phyloP scores from a whole-genome alignment of 2,113 vertebrate genomes.

The Leucopsar rothschildi region DNA sequence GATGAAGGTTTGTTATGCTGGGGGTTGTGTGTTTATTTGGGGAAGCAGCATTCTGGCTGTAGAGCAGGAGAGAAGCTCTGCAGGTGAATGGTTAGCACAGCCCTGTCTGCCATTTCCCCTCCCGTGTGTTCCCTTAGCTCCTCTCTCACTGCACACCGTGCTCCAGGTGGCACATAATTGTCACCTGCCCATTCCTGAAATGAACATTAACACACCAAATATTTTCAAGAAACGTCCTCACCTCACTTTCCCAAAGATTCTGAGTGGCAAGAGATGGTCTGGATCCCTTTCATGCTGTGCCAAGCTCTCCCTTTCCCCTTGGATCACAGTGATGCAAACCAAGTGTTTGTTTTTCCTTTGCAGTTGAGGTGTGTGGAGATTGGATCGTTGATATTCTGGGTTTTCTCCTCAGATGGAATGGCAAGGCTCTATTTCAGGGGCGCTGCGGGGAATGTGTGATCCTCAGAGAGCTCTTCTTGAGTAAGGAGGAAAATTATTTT shows the following conservation, averaged over 20 bases:
- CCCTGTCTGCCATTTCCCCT: not conserved
- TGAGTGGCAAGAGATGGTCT: not conserved
- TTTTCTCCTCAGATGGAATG: not conserved
- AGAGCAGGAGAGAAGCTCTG: not conserved
- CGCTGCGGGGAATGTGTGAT: not conserved
- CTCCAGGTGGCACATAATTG: rapidly evolving
- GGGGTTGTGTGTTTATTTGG: not conserved
- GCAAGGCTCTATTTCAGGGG: not conserved
- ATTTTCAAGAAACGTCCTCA: not conserved
- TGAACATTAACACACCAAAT: not conserved
- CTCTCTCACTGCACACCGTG: not conserved
- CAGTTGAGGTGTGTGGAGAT: not conserved
- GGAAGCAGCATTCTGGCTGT: not conserved
- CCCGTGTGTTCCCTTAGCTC: rapidly evolving
- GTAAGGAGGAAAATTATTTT: not conserved
- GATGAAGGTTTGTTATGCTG: not conserved
- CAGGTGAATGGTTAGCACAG: not conserved
- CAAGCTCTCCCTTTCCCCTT: not conserved
- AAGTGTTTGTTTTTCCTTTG: not conserved
- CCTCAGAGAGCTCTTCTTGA: not conserved
- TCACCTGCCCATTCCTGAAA: not conserved
- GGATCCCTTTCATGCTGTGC: not conserved
- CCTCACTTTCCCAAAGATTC: rapidly evolving
- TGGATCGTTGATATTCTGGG: not conserved
- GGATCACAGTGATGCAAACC: not conserved